Evolutionary conservation across 2,113 vertebrate genomes (phyloP).

Genomic region (Salvelinus fontinalis): DNA sequence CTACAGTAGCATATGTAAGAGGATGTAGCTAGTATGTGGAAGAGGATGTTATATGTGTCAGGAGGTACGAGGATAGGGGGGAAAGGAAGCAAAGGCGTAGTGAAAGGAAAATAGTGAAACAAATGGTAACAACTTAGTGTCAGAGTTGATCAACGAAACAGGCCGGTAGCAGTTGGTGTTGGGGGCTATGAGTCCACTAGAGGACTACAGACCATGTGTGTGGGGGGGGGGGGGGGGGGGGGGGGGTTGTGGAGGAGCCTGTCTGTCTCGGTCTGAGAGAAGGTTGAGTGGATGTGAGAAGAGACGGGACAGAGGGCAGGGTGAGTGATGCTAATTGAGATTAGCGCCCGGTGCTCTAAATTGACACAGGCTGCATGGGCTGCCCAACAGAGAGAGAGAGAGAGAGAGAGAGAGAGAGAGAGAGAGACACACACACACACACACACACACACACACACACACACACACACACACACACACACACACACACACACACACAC

Average conservation of each 20-base stretch:
- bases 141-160: constrained; percentile 69
- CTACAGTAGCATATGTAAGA: too few relatives aligned
- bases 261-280: constrained; percentile 32
- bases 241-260: constrained; percentile 58
- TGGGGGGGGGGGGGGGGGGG: not conserved
- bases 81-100: constrained; percentile 24
- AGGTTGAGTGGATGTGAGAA: not conserved
- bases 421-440: too few relatives aligned
- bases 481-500: too few relatives aligned
- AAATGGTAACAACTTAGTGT: constrained; percentile 68
- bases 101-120: constrained; percentile 58
- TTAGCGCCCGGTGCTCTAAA: constrained; percentile 62
- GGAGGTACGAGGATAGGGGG: constrained; percentile 38
- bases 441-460: too few relatives aligned
- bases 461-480: too few relatives aligned
- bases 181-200: not conserved
- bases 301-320: constrained; percentile 53
- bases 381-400: too few relatives aligned
- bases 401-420: too few relatives aligned
- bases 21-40: constrained; percentile 50
- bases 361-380: constrained; percentile 57
- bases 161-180: constrained; percentile 68
- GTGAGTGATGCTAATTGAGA: constrained; percentile 67
- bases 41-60: constrained; percentile 45
- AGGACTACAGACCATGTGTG: constrained; percentile 22